Evolutionary conservation across 2,797 vertebrate species (phyloP).

Genomic region (Mergus octosetaceus): DNA sequence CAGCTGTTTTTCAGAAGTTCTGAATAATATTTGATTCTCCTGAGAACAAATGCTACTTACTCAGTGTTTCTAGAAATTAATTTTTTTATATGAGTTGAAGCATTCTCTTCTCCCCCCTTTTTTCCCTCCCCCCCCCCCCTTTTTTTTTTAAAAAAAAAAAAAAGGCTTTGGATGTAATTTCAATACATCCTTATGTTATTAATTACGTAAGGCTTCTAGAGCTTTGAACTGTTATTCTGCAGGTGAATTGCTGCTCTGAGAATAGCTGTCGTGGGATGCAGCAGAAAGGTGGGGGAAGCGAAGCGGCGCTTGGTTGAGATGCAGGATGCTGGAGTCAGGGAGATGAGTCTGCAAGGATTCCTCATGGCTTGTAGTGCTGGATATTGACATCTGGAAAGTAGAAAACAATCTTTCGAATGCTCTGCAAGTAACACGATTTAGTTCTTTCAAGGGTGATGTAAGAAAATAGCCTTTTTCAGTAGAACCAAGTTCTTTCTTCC

Average conservation of each 20-base stretch:
- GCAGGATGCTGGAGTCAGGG: background rate
- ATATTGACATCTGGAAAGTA: background rate
- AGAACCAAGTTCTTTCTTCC: slow-evolving; percentile 9
- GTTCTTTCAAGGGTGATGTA: background rate
- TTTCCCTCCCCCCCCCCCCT: too few relatives aligned
- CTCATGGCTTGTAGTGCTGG: background rate
- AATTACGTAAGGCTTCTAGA: background rate
- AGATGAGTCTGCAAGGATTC: background rate
- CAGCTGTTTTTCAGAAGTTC: background rate
- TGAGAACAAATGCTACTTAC: background rate
- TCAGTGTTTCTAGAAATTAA: background rate
- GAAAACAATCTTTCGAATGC: background rate
- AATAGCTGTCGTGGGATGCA: background rate
- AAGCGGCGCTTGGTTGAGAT: background rate
- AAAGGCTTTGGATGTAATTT: background rate
- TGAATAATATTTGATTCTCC: background rate
- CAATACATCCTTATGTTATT: background rate
- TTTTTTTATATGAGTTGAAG: background rate
- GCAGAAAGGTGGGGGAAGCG: background rate
- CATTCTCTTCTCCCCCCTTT: background rate
- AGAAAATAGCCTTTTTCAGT: slow-evolving; percentile 36
- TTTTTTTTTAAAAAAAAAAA: background rate
- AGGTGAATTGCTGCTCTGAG: background rate
- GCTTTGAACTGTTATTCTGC: background rate
- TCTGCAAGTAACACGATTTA: slow-evolving; percentile 1